phyloP scores from a whole-genome alignment of 2,888 invertebrate genomes.

The Julus scandinavius region DNA sequence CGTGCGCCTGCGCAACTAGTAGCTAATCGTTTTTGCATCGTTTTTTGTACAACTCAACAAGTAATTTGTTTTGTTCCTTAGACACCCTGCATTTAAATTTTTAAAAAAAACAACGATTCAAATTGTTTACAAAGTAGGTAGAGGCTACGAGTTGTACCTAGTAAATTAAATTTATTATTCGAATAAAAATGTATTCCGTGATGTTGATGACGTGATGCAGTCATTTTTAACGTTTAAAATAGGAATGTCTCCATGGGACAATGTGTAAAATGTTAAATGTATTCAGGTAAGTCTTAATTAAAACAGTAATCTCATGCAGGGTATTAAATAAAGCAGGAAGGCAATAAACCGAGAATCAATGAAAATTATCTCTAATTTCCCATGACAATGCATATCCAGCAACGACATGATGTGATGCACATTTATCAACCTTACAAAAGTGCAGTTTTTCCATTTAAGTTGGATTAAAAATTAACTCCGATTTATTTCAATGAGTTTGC shows the following conservation, averaged over 20 bases:
- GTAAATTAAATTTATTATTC: too few relatives aligned
- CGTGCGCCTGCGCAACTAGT: not conserved
- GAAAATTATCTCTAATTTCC: not conserved
- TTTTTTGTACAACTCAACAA: not conserved
- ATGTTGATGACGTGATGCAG: not conserved
- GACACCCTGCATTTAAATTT: not conserved
- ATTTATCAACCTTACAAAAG: not conserved
- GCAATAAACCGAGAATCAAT: not conserved
- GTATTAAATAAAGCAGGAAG: not conserved
- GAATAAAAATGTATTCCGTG: not conserved
- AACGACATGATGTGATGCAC: not conserved
- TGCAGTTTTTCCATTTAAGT: not conserved
- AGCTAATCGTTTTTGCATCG: too few relatives aligned
- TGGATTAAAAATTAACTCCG: too few relatives aligned
- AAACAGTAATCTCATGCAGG: not conserved
- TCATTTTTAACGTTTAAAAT: not conserved
- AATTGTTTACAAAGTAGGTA: not conserved
- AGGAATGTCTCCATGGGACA: not conserved
- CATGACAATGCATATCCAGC: not conserved
- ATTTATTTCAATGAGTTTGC: too few relatives aligned
- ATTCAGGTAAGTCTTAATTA: not conserved
- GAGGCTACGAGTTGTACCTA: too few relatives aligned
- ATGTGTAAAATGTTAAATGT: not conserved
- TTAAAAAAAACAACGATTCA: not conserved
- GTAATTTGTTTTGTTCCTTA: not conserved